Conservation (phyloP, 2,113 vertebrate genomes). For the Ivindomyrus marchei region DNA sequence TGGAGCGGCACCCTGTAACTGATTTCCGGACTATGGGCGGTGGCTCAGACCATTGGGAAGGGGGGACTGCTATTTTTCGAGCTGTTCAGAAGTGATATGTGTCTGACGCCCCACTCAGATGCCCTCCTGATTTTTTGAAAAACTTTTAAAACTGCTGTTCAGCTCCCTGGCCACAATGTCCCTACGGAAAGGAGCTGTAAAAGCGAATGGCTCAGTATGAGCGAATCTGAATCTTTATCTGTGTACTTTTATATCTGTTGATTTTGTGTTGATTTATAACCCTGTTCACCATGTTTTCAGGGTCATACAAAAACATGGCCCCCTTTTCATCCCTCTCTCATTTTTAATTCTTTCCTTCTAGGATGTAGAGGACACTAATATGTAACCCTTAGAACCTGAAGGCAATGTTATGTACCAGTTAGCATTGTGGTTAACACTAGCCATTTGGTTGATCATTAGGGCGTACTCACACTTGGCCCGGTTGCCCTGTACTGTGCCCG, state of each 20-base stretch:
- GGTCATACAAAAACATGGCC: background rate
- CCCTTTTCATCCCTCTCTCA: background rate
- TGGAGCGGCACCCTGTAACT: background rate
- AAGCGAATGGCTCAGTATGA: background rate
- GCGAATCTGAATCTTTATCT: background rate
- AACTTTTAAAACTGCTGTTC: background rate
- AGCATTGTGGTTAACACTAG: background rate
- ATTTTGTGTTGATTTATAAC: background rate
- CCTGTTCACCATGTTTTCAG: background rate
- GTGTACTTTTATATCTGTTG: background rate
- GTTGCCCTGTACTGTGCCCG: background rate
- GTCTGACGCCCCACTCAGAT: background rate
- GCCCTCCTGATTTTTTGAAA: background rate
- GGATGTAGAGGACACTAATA: background rate
- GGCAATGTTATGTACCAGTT: background rate
- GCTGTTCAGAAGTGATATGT: background rate
- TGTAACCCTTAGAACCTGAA: background rate
- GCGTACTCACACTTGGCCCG: background rate
- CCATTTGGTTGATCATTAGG: background rate
- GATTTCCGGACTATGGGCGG: background rate
- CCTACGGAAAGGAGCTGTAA: background rate
- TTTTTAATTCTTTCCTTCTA: background rate
- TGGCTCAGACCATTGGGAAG: background rate
- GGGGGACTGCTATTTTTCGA: background rate
- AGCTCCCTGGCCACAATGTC: background rate